Evolutionary conservation across 2,113 vertebrate species (phyloP).

Genomic region (Mionectes macconnelli): DNA sequence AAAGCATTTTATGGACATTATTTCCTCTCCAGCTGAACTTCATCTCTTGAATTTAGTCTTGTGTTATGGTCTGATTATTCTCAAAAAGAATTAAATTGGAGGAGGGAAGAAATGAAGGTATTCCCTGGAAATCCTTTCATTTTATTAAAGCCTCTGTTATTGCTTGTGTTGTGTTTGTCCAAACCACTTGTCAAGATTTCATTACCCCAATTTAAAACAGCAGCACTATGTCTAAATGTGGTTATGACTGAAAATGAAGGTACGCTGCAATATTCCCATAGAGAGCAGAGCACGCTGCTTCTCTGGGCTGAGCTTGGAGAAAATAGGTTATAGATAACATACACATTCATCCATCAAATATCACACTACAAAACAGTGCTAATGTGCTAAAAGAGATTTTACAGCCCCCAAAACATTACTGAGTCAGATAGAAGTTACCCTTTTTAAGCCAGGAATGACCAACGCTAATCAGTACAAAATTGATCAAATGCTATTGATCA

Average conservation of each 20-base stretch:
- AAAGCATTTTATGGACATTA: constrained; percentile 55
- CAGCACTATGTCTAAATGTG: constrained; percentile 38
- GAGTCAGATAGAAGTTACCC: not conserved
- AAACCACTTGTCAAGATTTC: constrained; percentile 65
- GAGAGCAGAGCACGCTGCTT: not conserved
- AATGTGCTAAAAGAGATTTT: constrained; percentile 11
- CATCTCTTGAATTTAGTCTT: constrained; percentile 58
- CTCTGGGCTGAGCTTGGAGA: not conserved
- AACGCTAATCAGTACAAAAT: not conserved
- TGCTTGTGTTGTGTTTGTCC: constrained; percentile 64
- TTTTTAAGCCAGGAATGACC: not conserved
- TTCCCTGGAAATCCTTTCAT: constrained; percentile 58
- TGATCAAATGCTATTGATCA: not conserved
- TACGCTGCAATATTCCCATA: constrained; percentile 15
- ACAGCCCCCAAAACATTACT: not conserved
- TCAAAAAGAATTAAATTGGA: constrained; percentile 58
- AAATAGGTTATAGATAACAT: not conserved
- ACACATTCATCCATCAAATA: not conserved
- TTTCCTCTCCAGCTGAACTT: constrained; percentile 60
- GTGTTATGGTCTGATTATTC: constrained; percentile 63
- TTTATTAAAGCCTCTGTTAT: constrained; percentile 61
- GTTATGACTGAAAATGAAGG: constrained; percentile 53
- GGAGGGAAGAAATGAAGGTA: constrained; percentile 56
- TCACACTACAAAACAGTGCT: not conserved
- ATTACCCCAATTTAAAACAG: constrained; percentile 65